Percentiles rank a stretch among this genome's conserved stretches.
Conservation (phyloP, 1,140 invertebrate species). For the Orussus abietinus region DNA sequence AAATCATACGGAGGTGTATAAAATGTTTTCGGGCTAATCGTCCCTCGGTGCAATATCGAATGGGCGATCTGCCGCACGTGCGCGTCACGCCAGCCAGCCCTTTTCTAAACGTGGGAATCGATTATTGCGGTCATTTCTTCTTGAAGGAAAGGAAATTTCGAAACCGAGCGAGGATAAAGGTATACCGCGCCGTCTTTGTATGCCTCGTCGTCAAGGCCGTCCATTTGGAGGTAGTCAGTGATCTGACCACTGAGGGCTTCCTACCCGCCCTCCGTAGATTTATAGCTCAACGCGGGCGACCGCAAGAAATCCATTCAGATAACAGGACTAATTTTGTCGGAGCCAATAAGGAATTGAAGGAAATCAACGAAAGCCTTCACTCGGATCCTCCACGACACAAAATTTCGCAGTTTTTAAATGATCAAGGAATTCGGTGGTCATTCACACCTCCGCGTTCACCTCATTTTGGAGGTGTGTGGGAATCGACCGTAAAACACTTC, state of each 20-base stretch:
- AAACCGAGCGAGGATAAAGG: conserved; percentile 26
- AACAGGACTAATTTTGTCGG: conserved; percentile 40
- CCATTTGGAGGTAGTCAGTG: conserved; percentile 37
- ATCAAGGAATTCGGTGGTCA: no score
- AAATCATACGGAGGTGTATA: conserved; percentile 28
- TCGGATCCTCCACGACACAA: no score
- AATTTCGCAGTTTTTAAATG: no score
- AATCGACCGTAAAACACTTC: no score
- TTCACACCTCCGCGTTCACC: no score
- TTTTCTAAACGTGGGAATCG: conserved; percentile 25
- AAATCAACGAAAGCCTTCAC: conserved; percentile 9
- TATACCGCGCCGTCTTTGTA: conserved; percentile 29
- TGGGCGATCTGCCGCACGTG: conserved; percentile 26
- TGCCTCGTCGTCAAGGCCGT: conserved; percentile 32
- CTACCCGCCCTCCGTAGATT: conserved; percentile 34
- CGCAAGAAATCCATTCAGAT: conserved; percentile 23
- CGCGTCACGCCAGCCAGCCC: conserved; percentile 20
- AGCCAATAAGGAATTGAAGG: conserved; percentile 20
- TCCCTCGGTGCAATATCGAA: conserved; percentile 22
- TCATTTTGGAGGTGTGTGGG: no score
- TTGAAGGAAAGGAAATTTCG: conserved; percentile 26
- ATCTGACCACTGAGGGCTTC: conserved; percentile 31
- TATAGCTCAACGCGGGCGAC: conserved; percentile 31
- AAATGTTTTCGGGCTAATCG: conserved; percentile 27
- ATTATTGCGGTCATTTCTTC: conserved; percentile 34